Conservation (phyloP, 2,797 vertebrate species). For the Champsocephalus esox region DNA sequence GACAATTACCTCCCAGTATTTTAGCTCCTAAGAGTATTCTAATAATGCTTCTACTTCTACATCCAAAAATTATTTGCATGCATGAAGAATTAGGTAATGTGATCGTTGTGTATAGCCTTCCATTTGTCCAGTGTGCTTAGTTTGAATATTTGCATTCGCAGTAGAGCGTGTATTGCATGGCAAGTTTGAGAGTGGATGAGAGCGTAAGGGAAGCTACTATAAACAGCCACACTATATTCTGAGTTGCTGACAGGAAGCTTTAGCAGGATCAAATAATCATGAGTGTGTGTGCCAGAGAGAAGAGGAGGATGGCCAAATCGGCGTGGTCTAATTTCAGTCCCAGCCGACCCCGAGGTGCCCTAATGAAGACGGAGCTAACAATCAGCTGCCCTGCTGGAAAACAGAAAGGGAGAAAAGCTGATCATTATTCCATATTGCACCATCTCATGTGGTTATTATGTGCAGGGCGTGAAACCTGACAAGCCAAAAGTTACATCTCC, state of each 20-base stretch:
- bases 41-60: neutral
- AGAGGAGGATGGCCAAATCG: conserved; percentile 52
- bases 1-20: neutral
- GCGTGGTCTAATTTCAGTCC: conserved; percentile 52
- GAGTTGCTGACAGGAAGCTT: conserved; percentile 60
- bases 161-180: neutral
- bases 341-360: conserved; percentile 27
- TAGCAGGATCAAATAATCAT: conserved; percentile 37
- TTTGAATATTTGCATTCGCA: conserved; percentile 22
- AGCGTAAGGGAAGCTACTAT: conserved; percentile 34
- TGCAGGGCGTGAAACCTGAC: conserved; percentile 14
- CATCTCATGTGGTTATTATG: conserved; percentile 23
- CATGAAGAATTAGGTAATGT: neutral
- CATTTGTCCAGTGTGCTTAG: conserved; percentile 10
- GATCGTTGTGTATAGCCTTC: conserved; percentile 23
- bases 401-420: conserved; percentile 12
- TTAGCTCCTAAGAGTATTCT: neutral
- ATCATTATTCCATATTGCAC: conserved; percentile 37
- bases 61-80: neutral
- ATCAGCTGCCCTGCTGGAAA: conserved; percentile 43
- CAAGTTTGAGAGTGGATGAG: conserved; percentile 15
- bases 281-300: conserved; percentile 23
- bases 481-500: conserved; percentile 13
- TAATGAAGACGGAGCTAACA: conserved; percentile 55
- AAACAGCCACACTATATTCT: conserved; percentile 37